Evolutionary conservation across 2,113 vertebrate species (phyloP).

Genomic region (Alaudala cheleensis): DNA sequence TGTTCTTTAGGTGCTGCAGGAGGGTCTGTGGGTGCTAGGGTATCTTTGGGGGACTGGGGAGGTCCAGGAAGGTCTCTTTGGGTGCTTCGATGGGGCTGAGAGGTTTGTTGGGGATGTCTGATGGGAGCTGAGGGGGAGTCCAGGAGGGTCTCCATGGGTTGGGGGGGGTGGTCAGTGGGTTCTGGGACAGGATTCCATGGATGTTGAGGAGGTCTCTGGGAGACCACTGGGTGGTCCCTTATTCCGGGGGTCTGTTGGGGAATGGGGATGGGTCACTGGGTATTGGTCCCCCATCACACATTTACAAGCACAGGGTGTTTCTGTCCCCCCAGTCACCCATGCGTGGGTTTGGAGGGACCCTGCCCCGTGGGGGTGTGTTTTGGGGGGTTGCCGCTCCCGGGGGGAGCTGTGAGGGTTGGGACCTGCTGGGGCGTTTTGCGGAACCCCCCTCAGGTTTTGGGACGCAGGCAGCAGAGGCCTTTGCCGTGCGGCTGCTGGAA

Average conservation of each 20-base stretch:
- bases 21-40: neutral
- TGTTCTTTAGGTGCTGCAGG: neutral
- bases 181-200: neutral
- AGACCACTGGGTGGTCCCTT: neutral
- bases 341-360: neutral
- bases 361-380: neutral
- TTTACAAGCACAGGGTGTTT: neutral
- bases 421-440: neutral
- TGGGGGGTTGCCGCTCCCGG: rapidly evolving
- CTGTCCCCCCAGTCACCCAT: rapidly evolving
- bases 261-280: neutral
- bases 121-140: neutral
- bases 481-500: neutral
- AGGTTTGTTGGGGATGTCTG: neutral
- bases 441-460: neutral
- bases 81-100: neutral
- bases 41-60: no score
- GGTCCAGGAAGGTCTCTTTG: neutral
- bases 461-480: neutral
- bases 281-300: neutral
- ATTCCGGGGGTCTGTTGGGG: rapidly evolving
- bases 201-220: neutral
- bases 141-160: neutral
- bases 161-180: neutral
- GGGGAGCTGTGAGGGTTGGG: neutral